Conservation (phyloP, 1,140 invertebrate genomes). For the Semibalanus balanoides region DNA sequence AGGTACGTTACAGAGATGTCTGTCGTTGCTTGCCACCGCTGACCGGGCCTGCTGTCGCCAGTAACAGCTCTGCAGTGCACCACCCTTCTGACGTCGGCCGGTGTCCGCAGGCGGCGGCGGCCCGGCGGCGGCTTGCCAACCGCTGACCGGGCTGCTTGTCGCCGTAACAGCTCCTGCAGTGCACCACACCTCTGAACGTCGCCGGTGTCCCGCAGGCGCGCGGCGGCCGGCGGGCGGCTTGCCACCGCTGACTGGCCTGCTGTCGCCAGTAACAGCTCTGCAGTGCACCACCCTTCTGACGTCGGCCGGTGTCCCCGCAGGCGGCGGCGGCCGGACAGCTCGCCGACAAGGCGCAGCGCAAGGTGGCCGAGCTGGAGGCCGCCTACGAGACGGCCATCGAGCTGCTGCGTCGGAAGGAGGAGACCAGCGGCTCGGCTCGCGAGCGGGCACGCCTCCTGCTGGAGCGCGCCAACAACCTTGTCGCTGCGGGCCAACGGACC, state of each 20-base stretch:
- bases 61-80: too few relatives aligned
- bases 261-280: too few relatives aligned
- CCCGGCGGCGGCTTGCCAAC: too few relatives aligned
- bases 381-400: conserved; percentile 42
- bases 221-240: background rate
- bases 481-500: conserved; percentile 56
- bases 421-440: conserved; percentile 47
- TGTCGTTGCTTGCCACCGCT: too few relatives aligned
- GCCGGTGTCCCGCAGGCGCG: background rate
- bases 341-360: conserved; percentile 18
- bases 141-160: too few relatives aligned
- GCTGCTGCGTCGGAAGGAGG: conserved; percentile 42
- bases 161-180: conserved; percentile 5
- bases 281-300: too few relatives aligned
- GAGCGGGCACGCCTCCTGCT: conserved; percentile 54
- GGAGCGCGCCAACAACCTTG: conserved; percentile 53
- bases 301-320: too few relatives aligned
- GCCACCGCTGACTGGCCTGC: background rate
- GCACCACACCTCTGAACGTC: too few relatives aligned
- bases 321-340: conserved; percentile 27
- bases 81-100: too few relatives aligned
- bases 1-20: too few relatives aligned
- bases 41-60: too few relatives aligned
- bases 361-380: conserved; percentile 9
- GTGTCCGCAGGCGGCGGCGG: too few relatives aligned